Conservation (phyloP, 2,888 invertebrate genomes). For the Drosophila aldrichi region DNA sequence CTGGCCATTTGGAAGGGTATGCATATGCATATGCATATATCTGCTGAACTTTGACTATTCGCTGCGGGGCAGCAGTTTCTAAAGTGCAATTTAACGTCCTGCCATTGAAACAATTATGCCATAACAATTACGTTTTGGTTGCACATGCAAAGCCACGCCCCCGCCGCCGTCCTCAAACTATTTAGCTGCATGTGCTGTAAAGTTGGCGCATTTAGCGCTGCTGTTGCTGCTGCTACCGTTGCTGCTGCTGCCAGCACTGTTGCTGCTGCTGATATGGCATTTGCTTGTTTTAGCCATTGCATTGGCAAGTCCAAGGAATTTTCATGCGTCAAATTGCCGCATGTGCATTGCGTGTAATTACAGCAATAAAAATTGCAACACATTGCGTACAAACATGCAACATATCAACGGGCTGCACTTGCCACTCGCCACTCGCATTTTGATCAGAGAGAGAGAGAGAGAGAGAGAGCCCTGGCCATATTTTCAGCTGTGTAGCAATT, state of each 20-base stretch:
- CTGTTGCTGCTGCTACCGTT: slow-evolving; percentile 30
- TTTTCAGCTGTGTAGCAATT: slow-evolving; percentile 59
- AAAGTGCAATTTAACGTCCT: slow-evolving; percentile 74
- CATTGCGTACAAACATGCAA: slow-evolving; percentile 78
- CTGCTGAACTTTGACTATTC: slow-evolving; percentile 66
- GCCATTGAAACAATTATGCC: slow-evolving; percentile 76
- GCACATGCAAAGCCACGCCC: slow-evolving; percentile 63
- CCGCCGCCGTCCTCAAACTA: slow-evolving; percentile 5
- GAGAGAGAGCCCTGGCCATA: slow-evolving; percentile 1
- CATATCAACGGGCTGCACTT: slow-evolving; percentile 31
- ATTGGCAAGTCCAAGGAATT: slow-evolving; percentile 63
- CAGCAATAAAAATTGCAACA: slow-evolving; percentile 79
- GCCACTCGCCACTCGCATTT: slow-evolving; percentile 15
- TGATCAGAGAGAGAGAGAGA: slow-evolving; percentile 13
- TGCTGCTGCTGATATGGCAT: slow-evolving; percentile 55
- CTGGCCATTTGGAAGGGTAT: not conserved
- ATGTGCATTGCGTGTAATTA: slow-evolving; percentile 77
- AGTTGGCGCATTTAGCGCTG: slow-evolving; percentile 69
- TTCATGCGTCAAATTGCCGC: slow-evolving; percentile 77
- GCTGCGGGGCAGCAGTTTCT: slow-evolving; percentile 36
- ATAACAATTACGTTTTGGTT: slow-evolving; percentile 72
- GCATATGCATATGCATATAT: not conserved
- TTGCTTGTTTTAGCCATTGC: slow-evolving; percentile 30
- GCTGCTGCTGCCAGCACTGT: slow-evolving; percentile 40
- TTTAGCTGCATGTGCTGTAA: slow-evolving; percentile 51